phyloP scores from a whole-genome alignment of 2,797 vertebrate species.

The Xerus rutilus region DNA sequence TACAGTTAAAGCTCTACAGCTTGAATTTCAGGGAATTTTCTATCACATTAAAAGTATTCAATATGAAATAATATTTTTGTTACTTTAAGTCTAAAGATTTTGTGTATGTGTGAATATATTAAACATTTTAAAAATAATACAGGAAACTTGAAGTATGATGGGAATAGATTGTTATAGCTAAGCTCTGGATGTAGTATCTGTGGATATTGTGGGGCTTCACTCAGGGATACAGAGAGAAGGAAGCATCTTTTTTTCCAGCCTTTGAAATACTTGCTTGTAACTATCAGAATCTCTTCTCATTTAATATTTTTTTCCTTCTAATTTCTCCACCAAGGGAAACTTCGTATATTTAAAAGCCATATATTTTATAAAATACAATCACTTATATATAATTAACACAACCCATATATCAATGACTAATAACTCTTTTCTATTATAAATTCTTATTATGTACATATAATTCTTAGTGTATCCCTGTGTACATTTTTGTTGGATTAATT shows the following conservation, averaged over 20 bases:
- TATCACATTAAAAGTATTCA: background rate
- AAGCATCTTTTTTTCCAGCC: background rate
- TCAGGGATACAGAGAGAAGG: background rate
- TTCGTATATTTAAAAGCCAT: background rate
- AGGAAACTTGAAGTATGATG: background rate
- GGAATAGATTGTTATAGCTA: background rate
- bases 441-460: background rate
- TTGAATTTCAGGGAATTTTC: constrained; percentile 14
- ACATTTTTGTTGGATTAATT: background rate
- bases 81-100: background rate
- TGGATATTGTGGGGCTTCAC: background rate
- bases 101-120: background rate
- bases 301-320: background rate
- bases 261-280: background rate
- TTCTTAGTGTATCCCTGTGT: background rate
- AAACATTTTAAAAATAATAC: background rate
- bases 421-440: background rate
- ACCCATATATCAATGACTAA: background rate
- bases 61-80: background rate
- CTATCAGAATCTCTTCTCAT: background rate
- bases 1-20: background rate
- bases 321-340: background rate
- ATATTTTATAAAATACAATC: background rate
- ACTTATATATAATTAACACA: background rate
- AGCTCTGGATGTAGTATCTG: background rate